Conservation (phyloP, 2,888 invertebrate genomes). For the Thecocarcelia acutangulata region DNA sequence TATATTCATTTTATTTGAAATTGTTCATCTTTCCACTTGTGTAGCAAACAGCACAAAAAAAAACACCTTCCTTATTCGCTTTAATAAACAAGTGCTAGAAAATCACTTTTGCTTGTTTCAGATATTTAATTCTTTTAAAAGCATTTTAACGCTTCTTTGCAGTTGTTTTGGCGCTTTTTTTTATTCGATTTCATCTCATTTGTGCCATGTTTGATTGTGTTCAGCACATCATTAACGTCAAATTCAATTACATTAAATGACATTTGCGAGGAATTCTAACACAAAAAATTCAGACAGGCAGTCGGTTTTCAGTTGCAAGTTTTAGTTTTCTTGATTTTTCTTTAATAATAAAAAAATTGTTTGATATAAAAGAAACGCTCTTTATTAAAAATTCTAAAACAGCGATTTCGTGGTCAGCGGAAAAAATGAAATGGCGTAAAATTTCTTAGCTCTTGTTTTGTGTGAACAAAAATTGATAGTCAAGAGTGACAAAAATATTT, state of each 20-base stretch:
- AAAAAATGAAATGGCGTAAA: too few species aligned
- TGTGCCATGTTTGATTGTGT: constrained; percentile 55
- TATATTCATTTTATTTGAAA: constrained; percentile 11
- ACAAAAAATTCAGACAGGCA: constrained; percentile 33
- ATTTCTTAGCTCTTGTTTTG: too few species aligned
- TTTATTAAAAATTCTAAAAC: too few species aligned
- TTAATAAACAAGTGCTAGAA: constrained; percentile 43
- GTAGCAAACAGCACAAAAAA: neutral
- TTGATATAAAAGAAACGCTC: constrained; percentile 1
- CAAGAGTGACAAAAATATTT: too few species aligned
- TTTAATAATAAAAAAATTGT: neutral
- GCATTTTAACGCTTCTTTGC: constrained; percentile 32
- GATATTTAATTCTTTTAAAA: constrained; percentile 14
- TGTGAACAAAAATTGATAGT: too few species aligned
- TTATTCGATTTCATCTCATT: constrained; percentile 29
- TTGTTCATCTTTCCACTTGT: constrained; percentile 1
- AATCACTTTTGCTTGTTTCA: constrained; percentile 47
- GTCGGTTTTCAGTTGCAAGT: constrained; percentile 5
- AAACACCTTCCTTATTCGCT: constrained; percentile 21
- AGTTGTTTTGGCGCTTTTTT: constrained; percentile 19
- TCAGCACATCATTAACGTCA: constrained; percentile 60
- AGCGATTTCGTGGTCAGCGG: too few species aligned
- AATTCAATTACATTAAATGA: constrained; percentile 60
- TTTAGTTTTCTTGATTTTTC: constrained; percentile 16
- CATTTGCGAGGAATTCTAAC: constrained; percentile 39